These are phyloP conservation scores for Electrona antarctica DNA, from an alignment of 2,113 vertebrate genomes.

Conservation along the genomic window DNA sequence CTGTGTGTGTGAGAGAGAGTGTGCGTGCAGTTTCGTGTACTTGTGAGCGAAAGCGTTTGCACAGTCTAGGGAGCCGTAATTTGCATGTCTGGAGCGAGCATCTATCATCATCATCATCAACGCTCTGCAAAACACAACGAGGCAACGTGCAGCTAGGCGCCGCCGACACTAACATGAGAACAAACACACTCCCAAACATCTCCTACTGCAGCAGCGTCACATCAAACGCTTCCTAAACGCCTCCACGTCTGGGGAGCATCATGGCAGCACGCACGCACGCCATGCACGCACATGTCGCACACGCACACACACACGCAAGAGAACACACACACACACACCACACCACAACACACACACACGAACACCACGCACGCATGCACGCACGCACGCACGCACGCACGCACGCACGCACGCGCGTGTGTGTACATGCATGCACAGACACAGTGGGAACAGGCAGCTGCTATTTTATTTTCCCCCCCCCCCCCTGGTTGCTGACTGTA, in stretches of 20 bases:
- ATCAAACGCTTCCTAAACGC: slow-evolving; percentile 69
- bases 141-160: slow-evolving; percentile 52
- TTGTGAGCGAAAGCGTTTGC: slow-evolving; percentile 28
- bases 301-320: no score
- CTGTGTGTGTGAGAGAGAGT: background rate
- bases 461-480: slow-evolving; percentile 32
- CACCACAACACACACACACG: background rate
- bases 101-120: slow-evolving; percentile 78
- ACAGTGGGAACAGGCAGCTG: slow-evolving; percentile 26
- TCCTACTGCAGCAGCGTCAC: slow-evolving; percentile 51
- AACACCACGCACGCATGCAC: no score
- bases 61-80: slow-evolving; percentile 54
- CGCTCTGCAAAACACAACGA: slow-evolving; percentile 63
- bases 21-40: background rate
- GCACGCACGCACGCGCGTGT: background rate
- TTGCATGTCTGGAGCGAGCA: slow-evolving; percentile 73
- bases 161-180: slow-evolving; percentile 49
- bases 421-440: slow-evolving; percentile 15
- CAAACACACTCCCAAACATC: slow-evolving; percentile 56
- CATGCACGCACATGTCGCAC: no score
- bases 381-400: slow-evolving; percentile 3
- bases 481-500: background rate
- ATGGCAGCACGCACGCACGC: slow-evolving; percentile 18
- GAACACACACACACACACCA: no score
- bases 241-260: slow-evolving; percentile 44